Evolutionary conservation across 2,797 vertebrate species (phyloP).

Genomic region (Squalus acanthias): DNA sequence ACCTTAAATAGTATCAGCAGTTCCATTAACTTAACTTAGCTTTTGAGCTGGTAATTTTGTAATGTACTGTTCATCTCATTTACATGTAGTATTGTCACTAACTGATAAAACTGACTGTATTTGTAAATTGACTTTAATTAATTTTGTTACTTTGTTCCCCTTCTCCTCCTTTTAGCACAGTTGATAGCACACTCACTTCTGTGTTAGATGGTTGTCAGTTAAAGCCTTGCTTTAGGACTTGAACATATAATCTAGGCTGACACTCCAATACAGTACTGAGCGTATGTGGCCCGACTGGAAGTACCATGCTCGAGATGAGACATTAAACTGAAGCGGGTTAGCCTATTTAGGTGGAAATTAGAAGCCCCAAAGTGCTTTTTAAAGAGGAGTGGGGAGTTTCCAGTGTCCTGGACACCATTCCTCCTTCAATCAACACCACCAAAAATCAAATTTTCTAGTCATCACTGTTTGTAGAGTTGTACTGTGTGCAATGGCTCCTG

Average conservation of each 20-base stretch:
- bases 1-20: background rate
- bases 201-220: background rate
- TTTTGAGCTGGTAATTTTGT: background rate
- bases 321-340: background rate
- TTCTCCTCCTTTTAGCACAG: background rate
- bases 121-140: background rate
- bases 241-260: background rate
- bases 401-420: background rate
- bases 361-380: background rate
- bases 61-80: background rate
- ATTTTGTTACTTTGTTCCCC: background rate
- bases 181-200: background rate
- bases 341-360: background rate
- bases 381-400: background rate
- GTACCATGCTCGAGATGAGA: background rate
- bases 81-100: background rate
- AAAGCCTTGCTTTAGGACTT: background rate
- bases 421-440: background rate
- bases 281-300: background rate
- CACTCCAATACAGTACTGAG: background rate
- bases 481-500: background rate
- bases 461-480: background rate
- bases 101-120: background rate
- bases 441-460: background rate
- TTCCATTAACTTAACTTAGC: background rate